Evolutionary conservation across 2,888 invertebrate species (phyloP).

Genomic region (Anthrax anthrax): DNA sequence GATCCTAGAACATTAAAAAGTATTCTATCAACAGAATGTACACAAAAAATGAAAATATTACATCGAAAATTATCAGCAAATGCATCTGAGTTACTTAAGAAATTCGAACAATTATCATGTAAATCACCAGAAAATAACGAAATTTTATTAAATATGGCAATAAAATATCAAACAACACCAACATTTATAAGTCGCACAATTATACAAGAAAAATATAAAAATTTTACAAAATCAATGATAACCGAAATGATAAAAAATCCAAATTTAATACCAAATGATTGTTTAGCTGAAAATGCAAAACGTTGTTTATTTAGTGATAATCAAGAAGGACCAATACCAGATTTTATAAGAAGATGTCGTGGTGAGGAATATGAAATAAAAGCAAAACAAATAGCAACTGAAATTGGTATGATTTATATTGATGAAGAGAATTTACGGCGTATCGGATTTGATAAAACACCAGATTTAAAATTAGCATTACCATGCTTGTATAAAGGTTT

Average conservation of each 20-base stretch:
- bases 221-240: conserved; percentile 19
- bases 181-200: conserved; percentile 24
- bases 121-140: not conserved
- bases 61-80: conserved; percentile 37
- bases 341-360: conserved; percentile 60
- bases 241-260: conserved; percentile 25
- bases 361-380: conserved; percentile 78
- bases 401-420: conserved; percentile 45
- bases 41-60: conserved; percentile 46
- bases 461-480: conserved; percentile 79
- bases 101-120: not conserved
- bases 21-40: conserved; percentile 51
- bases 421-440: conserved; percentile 68
- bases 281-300: conserved; percentile 25
- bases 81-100: not conserved
- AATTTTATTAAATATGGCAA: conserved; percentile 23
- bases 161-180: conserved; percentile 21
- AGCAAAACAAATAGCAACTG: conserved; percentile 35
- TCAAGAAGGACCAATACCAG: conserved; percentile 68
- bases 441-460: conserved; percentile 87
- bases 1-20: conserved; percentile 49
- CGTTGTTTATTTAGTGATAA: conserved; percentile 70
- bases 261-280: conserved; percentile 23
- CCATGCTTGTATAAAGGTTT: conserved; percentile 75
- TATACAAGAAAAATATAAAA: conserved; percentile 24